Evolutionary conservation across 2,113 vertebrate species (phyloP).

Genomic region (Poicephalus meyeri): DNA sequence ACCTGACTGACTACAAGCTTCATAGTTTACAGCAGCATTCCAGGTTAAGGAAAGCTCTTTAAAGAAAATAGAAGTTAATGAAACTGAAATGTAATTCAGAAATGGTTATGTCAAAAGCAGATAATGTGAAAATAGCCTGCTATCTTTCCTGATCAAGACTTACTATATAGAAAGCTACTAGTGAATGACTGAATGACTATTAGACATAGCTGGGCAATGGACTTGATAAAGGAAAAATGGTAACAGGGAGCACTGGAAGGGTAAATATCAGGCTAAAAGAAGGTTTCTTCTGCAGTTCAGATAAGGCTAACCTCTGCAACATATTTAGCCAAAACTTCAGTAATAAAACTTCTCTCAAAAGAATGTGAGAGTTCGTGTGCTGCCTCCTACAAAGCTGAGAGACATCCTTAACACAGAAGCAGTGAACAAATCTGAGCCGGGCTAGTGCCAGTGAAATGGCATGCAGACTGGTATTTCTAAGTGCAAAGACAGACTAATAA

Average conservation of each 20-base stretch:
- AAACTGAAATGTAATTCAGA: not conserved
- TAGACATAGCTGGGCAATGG: not conserved
- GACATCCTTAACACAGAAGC: not conserved
- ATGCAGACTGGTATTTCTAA: not conserved
- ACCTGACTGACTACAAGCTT: not conserved
- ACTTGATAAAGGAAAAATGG: not conserved
- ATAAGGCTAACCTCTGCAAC: not conserved
- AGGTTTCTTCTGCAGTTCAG: not conserved
- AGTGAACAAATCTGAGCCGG: not conserved
- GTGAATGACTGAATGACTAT: not conserved
- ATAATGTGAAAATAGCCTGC: not conserved
- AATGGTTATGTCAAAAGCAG: not conserved
- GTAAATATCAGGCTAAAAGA: not conserved
- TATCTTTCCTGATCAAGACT: not conserved
- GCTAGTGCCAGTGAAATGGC: not conserved
- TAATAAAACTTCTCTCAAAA: not conserved
- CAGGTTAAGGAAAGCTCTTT: not conserved
- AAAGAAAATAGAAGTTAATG: not conserved
- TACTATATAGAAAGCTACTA: not conserved
- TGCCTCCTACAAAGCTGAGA: not conserved
- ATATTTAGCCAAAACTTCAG: not conserved
- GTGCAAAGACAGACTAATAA: not conserved
- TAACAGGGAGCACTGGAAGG: not conserved
- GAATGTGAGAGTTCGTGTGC: not conserved
- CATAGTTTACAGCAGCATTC: not conserved